Evolutionary conservation across 64 coral and sea anemone species (phyloP), one percentile per base, ranked within the genome.

Genomic region (Pocillopora damicornis): DNA sequence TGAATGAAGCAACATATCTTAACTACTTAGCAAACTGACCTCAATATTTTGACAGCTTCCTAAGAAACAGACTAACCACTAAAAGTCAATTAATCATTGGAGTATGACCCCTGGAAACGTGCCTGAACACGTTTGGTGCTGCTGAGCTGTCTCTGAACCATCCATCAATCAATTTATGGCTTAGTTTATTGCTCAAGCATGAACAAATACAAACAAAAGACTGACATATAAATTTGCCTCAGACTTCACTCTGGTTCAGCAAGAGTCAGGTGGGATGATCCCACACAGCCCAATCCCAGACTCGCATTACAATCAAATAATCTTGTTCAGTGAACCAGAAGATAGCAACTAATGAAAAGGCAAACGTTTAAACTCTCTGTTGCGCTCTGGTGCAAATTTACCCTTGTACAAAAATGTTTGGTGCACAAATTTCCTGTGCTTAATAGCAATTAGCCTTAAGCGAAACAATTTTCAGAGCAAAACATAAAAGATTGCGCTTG

Each of bases 121-220:
- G 81, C 81, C 61, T 25, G 22, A 37, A 71, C 81, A 51, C 71
- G 81, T 84, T 66, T 25, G 18, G 36, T 13, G 35, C 35, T 22
- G 35, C 51, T 17, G 63, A 83, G 37, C 63, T 51, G 12, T 22
- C 20, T 84, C 71, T 84, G 26, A 16, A 84, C 67, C 63, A 36
- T 34, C 16, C 14, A 37, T 20, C 25, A 35, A 16, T 82, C 34
- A 66, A 30, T 14, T 36, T 6, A 65, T 1, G 30, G 30, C 63
- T 13, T 42, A 30, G 20, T 18, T 12, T 0, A 17, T 42, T 38
- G 35, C 35, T 17, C 60, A 37, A 66, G 79, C 30, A 64, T 67
- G 79, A 65, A 61, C 66, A 65, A 22, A 15, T 61, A 35, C 35
- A 61, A 82, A 82, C 59, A 65, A 82, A 82, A 61, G 35, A 82